Evolutionary conservation across 2,888 invertebrate genomes (phyloP).

Genomic region (Rhagium mordax): DNA sequence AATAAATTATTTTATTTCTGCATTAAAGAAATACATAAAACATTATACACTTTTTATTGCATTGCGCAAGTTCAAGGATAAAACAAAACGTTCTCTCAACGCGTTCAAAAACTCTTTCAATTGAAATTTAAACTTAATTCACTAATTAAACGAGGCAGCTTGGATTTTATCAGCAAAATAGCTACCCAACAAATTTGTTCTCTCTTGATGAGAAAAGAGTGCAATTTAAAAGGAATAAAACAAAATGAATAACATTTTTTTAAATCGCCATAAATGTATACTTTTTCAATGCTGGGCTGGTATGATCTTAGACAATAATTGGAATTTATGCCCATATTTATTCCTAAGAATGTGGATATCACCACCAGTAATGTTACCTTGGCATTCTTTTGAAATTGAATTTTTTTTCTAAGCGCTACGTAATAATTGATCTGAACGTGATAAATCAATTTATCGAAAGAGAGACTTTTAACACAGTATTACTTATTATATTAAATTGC

Average conservation of each 20-base stretch:
- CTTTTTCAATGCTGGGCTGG: too few relatives aligned
- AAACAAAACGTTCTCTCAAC: not conserved
- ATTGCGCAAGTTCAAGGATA: not conserved
- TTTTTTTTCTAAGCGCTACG: too few relatives aligned
- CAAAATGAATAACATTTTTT: not conserved
- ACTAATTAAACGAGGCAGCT: not conserved
- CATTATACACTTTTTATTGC: not conserved
- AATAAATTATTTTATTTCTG: slow-evolving; percentile 2
- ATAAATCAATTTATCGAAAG: too few relatives aligned
- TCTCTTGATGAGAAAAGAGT: not conserved
- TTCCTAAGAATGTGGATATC: too few relatives aligned
- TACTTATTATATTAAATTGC: too few relatives aligned
- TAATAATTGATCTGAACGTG: too few relatives aligned
- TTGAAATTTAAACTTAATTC: not conserved
- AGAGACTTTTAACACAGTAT: too few relatives aligned
- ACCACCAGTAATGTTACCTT: too few relatives aligned
- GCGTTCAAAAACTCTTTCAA: not conserved
- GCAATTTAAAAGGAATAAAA: not conserved
- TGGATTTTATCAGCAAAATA: not conserved
- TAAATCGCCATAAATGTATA: too few relatives aligned
- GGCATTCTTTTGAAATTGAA: too few relatives aligned
- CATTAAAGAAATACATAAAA: not conserved
- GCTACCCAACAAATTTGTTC: not conserved
- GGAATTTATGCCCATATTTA: too few relatives aligned
- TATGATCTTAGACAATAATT: too few relatives aligned